Base-by-base conservation (phyloP, 2,113 vertebrate genomes). In the Paedocypris sp. region DNA sequence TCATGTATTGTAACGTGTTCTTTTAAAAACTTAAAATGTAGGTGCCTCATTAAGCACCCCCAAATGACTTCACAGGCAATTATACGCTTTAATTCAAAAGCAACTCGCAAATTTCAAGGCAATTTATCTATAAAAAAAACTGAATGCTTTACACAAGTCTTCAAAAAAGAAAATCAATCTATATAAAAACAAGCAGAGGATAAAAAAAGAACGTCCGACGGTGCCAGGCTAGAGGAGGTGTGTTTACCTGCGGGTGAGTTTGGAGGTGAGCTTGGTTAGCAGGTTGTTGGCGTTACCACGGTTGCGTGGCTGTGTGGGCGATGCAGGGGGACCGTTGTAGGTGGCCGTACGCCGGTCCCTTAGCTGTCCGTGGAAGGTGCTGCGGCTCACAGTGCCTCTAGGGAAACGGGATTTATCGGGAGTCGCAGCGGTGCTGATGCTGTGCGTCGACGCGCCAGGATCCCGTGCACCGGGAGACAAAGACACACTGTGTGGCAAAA, bases 311-410 rank as follows among this genome's bases (percentile, higher is more conserved):
- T 97, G 93, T 12, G 93, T 94, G 70, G 94, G 93, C 0, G 94
- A 97, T 60, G 93, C 93, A 1, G 94, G 95, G 0, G 94, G 95
- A 10, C 95, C 93, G 0, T 98, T 97, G 75, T 98, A 98, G 0
- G 94, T 98, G 45, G 95, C 95, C 0, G 93, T 97, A 60, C 94
- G 91, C 5, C 91, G 88, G 70, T 97, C 95, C 5, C 93, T 77
- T 68, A 94, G 89, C 81, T 97, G 94, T 16, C 91, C 87, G 0
- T 98, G 94, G 82, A 99, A 98, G 68, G 95, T 99, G 87, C 93
- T 98, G 53, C 95, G 92, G 64, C 87, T 92, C 68, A 90, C 89
- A 0, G 90, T 94, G 73, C 93, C 91, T 35, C 95, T 79, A 1
- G 94, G 93, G 82, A 98, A 99, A 65, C 91, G 93, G 18, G 93